These are phyloP conservation scores for Phenganax subtilis DNA, from an alignment of 92 coral and sea anemone species.

Conservation along the genomic window DNA sequence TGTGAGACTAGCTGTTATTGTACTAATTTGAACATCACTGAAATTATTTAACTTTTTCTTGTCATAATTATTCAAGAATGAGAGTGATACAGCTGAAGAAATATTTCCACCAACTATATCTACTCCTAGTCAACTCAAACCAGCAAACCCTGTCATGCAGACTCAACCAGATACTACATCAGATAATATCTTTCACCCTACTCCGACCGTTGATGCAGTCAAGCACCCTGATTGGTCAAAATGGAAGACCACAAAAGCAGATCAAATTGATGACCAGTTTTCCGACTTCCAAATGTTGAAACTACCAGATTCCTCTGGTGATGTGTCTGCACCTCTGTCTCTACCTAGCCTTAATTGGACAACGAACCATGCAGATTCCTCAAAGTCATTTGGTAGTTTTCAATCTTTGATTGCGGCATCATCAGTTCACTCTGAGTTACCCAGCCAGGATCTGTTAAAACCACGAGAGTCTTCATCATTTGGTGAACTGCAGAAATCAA, in stretches of 20 bases:
- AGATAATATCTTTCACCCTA: neutral
- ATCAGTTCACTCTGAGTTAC: neutral
- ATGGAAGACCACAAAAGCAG: slow-evolving; percentile 39
- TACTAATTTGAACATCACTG: neutral
- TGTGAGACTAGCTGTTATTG: neutral
- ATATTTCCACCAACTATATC: neutral
- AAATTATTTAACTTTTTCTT: neutral
- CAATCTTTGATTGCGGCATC: neutral
- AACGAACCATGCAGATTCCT: neutral
- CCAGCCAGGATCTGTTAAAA: neutral
- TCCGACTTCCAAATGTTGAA: slow-evolving; percentile 51
- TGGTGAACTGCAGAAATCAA: neutral
- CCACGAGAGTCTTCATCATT: neutral
- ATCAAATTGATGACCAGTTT: slow-evolving; percentile 48
- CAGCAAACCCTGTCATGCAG: neutral
- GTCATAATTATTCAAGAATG: neutral
- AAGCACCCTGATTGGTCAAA: slow-evolving; percentile 43
- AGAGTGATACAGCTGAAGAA: neutral
- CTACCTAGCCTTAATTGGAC: neutral
- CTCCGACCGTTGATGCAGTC: slow-evolving; percentile 6
- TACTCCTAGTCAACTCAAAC: slow-evolving; percentile 8
- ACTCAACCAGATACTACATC: neutral
- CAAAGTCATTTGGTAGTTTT: neutral
- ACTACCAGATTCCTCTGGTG: slow-evolving; percentile 20
- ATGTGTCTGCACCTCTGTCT: neutral